These are phyloP conservation scores for Drosophila paramelanica DNA, from an alignment of 2,888 invertebrate genomes.

Conservation along the genomic window DNA sequence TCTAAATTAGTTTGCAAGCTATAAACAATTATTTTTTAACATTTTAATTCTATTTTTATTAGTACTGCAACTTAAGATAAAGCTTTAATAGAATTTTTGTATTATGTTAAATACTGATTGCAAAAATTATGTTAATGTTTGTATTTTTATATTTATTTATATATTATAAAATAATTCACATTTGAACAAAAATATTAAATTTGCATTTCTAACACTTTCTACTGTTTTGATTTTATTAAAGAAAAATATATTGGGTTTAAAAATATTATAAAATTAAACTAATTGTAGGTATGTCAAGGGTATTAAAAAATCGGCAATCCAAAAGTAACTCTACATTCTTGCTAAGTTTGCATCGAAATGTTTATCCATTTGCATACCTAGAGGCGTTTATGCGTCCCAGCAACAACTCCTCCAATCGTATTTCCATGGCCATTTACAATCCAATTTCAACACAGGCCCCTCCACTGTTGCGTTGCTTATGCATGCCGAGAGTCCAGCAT, in stretches of 20 bases:
- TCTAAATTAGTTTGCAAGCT: too few relatives aligned
- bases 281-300: not conserved
- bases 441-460: not conserved
- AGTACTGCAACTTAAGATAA: too few relatives aligned
- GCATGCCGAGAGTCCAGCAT: conserved; percentile 61
- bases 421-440: conserved; percentile 17
- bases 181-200: too few relatives aligned
- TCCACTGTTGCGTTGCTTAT: conserved; percentile 22
- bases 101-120: too few relatives aligned
- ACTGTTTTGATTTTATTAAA: too few relatives aligned
- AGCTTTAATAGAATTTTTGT: too few relatives aligned
- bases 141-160: too few relatives aligned
- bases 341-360: conserved; percentile 53
- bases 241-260: too few relatives aligned
- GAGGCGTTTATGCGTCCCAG: conserved; percentile 70
- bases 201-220: too few relatives aligned
- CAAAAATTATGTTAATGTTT: too few relatives aligned
- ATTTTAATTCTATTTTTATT: not conserved
- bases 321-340: not conserved
- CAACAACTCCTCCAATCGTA: conserved; percentile 13
- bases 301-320: not conserved
- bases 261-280: too few relatives aligned
- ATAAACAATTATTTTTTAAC: not conserved
- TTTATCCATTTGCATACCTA: conserved; percentile 72
- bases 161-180: too few relatives aligned